Conservation (phyloP, 2,797 vertebrate species). For the Phrynocephalus forsythii region DNA sequence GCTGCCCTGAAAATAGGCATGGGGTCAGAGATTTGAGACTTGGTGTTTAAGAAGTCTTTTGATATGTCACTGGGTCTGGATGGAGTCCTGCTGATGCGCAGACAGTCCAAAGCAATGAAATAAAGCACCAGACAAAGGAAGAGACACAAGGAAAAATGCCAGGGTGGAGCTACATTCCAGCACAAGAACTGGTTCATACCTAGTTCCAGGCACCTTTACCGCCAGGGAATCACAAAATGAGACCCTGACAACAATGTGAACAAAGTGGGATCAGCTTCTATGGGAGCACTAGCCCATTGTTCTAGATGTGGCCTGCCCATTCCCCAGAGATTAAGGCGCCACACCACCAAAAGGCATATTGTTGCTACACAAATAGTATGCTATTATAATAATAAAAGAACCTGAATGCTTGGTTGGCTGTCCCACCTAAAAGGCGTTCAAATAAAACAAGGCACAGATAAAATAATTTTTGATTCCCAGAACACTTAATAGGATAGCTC, state of each 20-base stretch:
- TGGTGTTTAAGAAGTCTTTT: neutral
- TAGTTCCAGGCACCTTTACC: too few species aligned
- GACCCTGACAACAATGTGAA: neutral
- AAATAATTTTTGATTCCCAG: neutral
- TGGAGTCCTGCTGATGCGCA: neutral
- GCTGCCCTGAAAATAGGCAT: neutral
- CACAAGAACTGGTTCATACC: neutral
- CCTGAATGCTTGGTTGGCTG: neutral
- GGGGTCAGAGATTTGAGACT: neutral
- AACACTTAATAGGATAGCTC: neutral
- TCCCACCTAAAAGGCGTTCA: neutral
- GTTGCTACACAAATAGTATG: neutral
- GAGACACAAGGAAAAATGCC: neutral
- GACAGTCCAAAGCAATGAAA: neutral
- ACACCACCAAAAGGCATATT: neutral
- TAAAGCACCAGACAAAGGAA: neutral
- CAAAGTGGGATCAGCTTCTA: neutral
- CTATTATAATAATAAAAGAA: neutral
- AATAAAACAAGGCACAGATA: neutral
- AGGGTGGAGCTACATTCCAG: neutral
- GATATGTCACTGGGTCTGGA: neutral
- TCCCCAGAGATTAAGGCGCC: neutral
- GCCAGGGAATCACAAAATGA: neutral
- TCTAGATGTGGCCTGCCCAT: neutral
- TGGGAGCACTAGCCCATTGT: neutral